Percentiles rank a stretch among this genome's conserved stretches.
phyloP scores from a whole-genome alignment of 2,113 vertebrate species.

The Blennius ocellaris region DNA sequence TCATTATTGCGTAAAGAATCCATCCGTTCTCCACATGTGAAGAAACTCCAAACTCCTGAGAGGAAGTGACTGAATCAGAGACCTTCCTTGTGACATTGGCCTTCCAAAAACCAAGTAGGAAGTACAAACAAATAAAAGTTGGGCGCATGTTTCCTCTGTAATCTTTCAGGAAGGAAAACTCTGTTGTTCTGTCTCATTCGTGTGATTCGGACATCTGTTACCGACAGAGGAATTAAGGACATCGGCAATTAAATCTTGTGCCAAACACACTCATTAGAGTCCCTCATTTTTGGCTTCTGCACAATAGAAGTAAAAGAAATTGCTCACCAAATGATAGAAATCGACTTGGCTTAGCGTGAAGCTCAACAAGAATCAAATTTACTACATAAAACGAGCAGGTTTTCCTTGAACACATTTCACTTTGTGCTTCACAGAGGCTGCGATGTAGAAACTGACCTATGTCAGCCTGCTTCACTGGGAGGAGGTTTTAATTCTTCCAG shows the following conservation, averaged over 20 bases:
- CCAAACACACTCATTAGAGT: constrained; percentile 53
- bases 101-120: neutral
- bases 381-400: neutral
- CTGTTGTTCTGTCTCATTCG: constrained; percentile 1
- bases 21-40: constrained; percentile 10
- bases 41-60: constrained; percentile 37
- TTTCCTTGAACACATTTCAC: neutral
- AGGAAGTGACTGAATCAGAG: neutral
- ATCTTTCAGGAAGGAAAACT: neutral
- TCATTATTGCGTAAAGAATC: neutral
- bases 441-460: neutral
- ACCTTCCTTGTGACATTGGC: too few species aligned
- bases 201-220: constrained; percentile 41
- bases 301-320: constrained; percentile 21
- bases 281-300: neutral
- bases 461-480: constrained; percentile 11
- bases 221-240: constrained; percentile 29
- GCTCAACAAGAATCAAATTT: neutral
- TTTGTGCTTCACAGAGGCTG: neutral
- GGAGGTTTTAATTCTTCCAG: constrained; percentile 20
- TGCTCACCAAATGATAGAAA: neutral
- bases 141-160: neutral
- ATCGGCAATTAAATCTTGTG: constrained; percentile 31
- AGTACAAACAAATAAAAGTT: neutral
- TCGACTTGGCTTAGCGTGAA: neutral